A percentile compares a stretch with the other conserved stretches of the same genome.
Conservation (phyloP, 2,888 invertebrate species). For the Synergus japonicus region DNA sequence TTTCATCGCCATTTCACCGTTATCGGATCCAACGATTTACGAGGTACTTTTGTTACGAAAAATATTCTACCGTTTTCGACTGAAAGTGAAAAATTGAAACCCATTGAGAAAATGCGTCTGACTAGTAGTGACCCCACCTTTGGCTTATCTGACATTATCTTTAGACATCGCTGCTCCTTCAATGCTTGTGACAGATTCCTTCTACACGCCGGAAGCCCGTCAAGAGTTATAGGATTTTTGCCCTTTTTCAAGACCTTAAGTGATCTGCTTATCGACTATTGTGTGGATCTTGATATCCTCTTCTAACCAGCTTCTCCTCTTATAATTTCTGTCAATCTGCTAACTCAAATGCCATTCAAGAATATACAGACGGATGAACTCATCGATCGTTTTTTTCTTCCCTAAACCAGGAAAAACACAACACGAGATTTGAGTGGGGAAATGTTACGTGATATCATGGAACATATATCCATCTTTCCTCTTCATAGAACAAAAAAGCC, state of each 20-base stretch:
- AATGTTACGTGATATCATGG: no score
- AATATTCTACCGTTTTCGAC: not conserved
- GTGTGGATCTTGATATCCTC: not conserved
- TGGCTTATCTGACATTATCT: not conserved
- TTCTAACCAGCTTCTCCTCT: not conserved
- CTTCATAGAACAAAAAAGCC: not conserved
- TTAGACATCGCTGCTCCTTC: not conserved
- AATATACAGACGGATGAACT: no score
- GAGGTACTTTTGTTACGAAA: conserved; percentile 16
- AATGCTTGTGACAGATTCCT: not conserved
- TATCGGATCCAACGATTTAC: conserved; percentile 7
- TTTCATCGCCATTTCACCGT: not conserved
- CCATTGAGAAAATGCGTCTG: conserved; percentile 9
- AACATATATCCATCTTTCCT: not conserved
- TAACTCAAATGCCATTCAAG: not conserved
- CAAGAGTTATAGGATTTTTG: not conserved
- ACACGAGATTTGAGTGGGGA: no score
- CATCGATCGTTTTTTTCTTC: no score
- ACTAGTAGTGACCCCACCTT: conserved; percentile 2
- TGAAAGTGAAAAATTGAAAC: conserved; percentile 26
- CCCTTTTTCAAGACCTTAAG: not conserved
- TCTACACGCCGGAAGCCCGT: not conserved
- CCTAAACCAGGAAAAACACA: no score
- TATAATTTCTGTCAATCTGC: not conserved
- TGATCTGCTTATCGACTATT: not conserved